A percentile compares a stretch with the other conserved stretches of the same genome.
Conservation (phyloP, 1,140 invertebrate species). For the Frieseomelitta varia region DNA sequence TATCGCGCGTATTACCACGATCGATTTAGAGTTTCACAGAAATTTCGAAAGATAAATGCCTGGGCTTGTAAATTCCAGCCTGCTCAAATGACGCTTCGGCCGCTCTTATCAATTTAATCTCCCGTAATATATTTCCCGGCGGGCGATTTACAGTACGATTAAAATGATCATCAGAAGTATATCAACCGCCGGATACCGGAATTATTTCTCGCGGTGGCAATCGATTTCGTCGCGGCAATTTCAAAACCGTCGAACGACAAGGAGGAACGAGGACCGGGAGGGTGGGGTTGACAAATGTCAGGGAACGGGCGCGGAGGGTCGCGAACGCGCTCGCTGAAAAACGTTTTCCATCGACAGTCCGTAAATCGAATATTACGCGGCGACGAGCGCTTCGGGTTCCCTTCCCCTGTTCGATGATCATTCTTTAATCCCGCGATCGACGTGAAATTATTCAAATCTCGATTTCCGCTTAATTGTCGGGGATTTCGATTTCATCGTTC, state of each 20-base stretch:
- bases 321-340: constrained; percentile 30
- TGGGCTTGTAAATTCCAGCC: no score
- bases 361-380: constrained; percentile 52
- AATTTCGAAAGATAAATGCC: not conserved
- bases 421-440: constrained; percentile 58
- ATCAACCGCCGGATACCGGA: not conserved
- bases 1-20: not conserved
- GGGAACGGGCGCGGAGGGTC: constrained; percentile 4
- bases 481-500: constrained; percentile 55
- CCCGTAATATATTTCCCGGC: no score
- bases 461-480: constrained; percentile 55
- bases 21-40: not conserved
- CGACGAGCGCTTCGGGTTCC: constrained; percentile 12
- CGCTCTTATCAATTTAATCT: not conserved
- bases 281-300: constrained; percentile 42
- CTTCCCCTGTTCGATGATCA: constrained; percentile 39
- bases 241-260: not conserved
- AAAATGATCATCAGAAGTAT: not conserved
- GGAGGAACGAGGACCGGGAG: not conserved
- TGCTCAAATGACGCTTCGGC: not conserved
- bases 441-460: constrained; percentile 64
- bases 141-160: not conserved
- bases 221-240: constrained; percentile 20
- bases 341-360: constrained; percentile 51
- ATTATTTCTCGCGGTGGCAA: constrained; percentile 19